phyloP scores from a whole-genome alignment of 2,888 invertebrate genomes.

The Ferdinandea cuprea region DNA sequence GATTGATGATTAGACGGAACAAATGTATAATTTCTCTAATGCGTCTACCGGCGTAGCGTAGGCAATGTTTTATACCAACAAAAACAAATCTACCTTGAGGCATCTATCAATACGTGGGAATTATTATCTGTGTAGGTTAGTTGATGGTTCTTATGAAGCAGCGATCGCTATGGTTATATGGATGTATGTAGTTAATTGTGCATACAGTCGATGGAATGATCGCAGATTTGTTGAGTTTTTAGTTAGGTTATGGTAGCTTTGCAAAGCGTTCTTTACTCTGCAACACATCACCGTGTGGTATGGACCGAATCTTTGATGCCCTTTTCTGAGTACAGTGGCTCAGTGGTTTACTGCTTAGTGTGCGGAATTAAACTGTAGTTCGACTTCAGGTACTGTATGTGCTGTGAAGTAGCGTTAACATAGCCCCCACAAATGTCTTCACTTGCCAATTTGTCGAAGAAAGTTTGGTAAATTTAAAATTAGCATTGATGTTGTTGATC shows the following conservation, averaged over 20 bases:
- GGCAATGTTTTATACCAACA: not conserved
- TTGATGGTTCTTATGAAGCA: conserved; percentile 5
- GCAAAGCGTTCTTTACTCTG: no score
- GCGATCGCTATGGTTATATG: conserved; percentile 49
- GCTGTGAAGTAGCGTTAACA: no score
- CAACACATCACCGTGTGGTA: no score
- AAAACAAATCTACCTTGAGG: not conserved
- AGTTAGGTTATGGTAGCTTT: no score
- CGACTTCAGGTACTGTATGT: no score
- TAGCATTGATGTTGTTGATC: no score
- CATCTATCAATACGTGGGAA: not conserved
- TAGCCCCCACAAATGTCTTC: no score
- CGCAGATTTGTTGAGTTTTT: not conserved
- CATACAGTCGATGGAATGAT: not conserved
- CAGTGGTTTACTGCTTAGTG: no score
- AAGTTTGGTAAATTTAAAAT: not conserved
- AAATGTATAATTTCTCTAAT: conserved; percentile 41
- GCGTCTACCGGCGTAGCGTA: conserved; percentile 7
- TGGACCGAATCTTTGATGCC: no score
- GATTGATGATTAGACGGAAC: conserved; percentile 38
- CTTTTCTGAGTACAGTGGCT: no score
- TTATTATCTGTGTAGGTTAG: conserved; percentile 3
- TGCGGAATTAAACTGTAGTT: no score
- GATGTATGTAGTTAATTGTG: conserved; percentile 17
- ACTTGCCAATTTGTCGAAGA: no score